Conservation (phyloP, 2,797 vertebrate species). For the Pangasius larnaudii region DNA sequence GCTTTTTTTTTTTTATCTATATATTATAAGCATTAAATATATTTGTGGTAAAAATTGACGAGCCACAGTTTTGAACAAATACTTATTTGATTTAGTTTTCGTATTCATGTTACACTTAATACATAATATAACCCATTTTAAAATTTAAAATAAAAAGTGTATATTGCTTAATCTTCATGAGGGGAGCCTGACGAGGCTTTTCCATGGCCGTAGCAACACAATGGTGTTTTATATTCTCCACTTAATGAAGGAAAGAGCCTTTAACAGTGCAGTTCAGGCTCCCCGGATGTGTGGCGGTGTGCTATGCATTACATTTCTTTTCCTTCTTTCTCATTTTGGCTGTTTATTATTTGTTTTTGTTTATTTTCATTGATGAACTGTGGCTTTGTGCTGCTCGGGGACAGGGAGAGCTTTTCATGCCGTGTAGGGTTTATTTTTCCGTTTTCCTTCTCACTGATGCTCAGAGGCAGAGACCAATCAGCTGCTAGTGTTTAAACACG, state of each 20-base stretch:
- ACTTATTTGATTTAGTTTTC: constrained; percentile 81
- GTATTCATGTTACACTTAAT: constrained; percentile 86
- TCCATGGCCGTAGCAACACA: constrained; percentile 81
- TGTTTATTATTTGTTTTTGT: constrained; percentile 45
- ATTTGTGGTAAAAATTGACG: constrained; percentile 92
- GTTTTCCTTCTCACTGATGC: background rate
- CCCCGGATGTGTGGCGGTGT: constrained; percentile 92
- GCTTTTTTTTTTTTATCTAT: constrained; percentile 77
- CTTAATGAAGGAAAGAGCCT: constrained; percentile 32
- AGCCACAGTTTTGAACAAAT: constrained; percentile 91
- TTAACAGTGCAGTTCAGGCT: constrained; percentile 83
- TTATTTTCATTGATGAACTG: constrained; percentile 84
- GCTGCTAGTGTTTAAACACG: background rate
- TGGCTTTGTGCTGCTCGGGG: constrained; percentile 91
- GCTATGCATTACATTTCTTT: constrained; percentile 90
- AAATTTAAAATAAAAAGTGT: constrained; percentile 79
- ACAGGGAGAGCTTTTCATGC: constrained; percentile 72
- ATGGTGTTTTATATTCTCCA: constrained; percentile 60
- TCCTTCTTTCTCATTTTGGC: background rate
- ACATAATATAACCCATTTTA: constrained; percentile 95
- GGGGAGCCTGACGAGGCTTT: constrained; percentile 84
- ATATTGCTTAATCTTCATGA: constrained; percentile 92
- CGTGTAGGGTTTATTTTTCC: background rate
- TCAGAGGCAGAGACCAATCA: background rate
- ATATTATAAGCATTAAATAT: constrained; percentile 78